Percentiles rank a stretch among this genome's conserved stretches.
Conservation (phyloP, 2,888 invertebrate species). For the Cephus runcator region DNA sequence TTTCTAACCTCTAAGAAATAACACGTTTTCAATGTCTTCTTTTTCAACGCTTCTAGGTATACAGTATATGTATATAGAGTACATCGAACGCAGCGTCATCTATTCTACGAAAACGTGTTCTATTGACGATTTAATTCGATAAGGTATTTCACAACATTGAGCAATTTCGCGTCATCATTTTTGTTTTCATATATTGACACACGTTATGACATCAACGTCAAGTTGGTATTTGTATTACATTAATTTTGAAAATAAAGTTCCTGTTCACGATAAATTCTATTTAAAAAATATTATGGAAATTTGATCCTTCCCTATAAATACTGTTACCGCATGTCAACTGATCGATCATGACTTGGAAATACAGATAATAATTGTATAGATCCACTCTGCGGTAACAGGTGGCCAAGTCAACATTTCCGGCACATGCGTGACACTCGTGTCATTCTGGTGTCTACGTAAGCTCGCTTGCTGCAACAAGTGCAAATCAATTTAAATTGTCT, state of each 20-base stretch:
- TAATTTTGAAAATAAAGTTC: background rate
- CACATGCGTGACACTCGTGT: background rate
- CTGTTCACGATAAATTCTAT: background rate
- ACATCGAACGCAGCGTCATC: background rate
- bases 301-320: background rate
- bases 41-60: background rate
- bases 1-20: background rate
- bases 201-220: background rate
- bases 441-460: background rate
- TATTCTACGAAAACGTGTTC: background rate
- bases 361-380: background rate
- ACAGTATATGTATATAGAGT: background rate
- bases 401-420: background rate
- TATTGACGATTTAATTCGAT: background rate
- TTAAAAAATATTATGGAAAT: background rate
- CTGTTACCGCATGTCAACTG: background rate
- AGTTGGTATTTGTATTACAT: background rate
- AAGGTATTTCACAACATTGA: background rate
- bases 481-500: slow-evolving; percentile 10
- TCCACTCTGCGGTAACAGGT: background rate
- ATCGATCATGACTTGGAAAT: background rate
- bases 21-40: background rate
- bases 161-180: background rate
- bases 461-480: slow-evolving; percentile 15
- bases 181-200: background rate